Evolutionary conservation across 2,888 invertebrate species (phyloP).

Genomic region (Imbricaverruca yamaguchii): DNA sequence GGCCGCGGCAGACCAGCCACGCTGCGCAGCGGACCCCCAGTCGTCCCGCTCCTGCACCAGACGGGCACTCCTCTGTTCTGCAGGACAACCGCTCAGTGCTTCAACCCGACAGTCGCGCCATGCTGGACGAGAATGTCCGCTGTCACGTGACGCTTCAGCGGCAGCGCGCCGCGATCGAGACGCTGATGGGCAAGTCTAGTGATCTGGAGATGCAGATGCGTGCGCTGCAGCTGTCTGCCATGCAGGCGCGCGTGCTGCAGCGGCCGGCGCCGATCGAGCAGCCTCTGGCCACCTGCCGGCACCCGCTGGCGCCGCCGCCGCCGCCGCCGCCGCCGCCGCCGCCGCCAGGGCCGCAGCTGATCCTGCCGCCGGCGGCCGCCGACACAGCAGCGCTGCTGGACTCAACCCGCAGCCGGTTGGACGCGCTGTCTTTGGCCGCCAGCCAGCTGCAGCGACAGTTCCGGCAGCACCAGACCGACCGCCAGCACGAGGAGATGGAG

Average conservation of each 20-base stretch:
- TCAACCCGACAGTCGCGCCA: too few relatives aligned
- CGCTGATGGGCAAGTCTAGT: background rate
- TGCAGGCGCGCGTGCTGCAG: background rate
- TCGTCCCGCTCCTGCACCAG: background rate
- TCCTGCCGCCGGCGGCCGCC: background rate
- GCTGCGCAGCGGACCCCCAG: too few relatives aligned
- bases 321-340: background rate
- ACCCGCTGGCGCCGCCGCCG: background rate
- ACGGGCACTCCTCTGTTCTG: background rate
- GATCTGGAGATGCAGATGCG: slow-evolving; percentile 3
- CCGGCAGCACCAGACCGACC: background rate
- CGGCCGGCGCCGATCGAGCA: background rate
- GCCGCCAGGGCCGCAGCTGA: background rate
- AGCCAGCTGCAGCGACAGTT: background rate
- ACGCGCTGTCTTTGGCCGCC: background rate
- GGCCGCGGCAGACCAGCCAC: background rate
- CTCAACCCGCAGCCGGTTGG: background rate
- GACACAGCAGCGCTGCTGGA: background rate
- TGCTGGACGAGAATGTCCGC: background rate
- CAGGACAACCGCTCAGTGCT: too few relatives aligned
- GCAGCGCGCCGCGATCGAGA: background rate
- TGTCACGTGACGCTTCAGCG: background rate
- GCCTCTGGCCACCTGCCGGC: background rate
- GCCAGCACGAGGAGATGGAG: background rate
- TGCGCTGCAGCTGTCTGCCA: background rate